Percentiles rank a stretch among this genome's conserved stretches.
These are phyloP conservation scores for Takifugu flavidus DNA, from an alignment of 2,113 vertebrate genomes.

Conservation along the genomic window DNA sequence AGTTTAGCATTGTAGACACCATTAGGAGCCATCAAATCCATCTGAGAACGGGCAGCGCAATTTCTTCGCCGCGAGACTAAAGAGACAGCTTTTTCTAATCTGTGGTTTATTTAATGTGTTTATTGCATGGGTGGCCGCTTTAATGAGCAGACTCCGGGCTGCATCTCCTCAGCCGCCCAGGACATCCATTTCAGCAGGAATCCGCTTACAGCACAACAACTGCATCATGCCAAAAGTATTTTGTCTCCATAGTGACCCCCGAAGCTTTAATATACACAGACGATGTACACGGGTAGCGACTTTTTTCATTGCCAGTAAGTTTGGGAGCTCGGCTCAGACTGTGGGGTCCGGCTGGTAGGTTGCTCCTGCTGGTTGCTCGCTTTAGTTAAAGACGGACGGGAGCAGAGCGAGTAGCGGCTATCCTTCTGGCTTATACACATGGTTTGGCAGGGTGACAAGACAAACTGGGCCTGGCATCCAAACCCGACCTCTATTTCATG, in stretches of 20 bases:
- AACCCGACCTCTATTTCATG: conserved; percentile 77
- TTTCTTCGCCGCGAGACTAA: conserved; percentile 44
- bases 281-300: conserved; percentile 1
- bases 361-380: conserved; percentile 26
- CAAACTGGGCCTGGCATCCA: conserved; percentile 75
- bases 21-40: conserved; percentile 70
- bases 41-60: conserved; percentile 57
- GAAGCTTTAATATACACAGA: conserved; percentile 33
- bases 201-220: conserved; percentile 26
- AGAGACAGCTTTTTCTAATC: conserved; percentile 60
- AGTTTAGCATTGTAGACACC: conserved; percentile 53
- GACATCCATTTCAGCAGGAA: conserved; percentile 37
- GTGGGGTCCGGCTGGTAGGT: conserved; percentile 26
- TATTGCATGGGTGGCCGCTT: conserved; percentile 68
- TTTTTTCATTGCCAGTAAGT: conserved; percentile 29
- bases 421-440: conserved; percentile 70
- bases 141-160: conserved; percentile 56
- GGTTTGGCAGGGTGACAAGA: conserved; percentile 77
- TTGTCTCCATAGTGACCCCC: conserved; percentile 40
- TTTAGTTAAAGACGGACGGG: conserved; percentile 58
- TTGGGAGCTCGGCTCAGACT: conserved; percentile 34
- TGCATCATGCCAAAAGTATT: conserved; percentile 47
- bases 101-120: conserved; percentile 66
- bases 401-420: conserved; percentile 58
- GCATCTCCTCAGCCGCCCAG: conserved; percentile 45